phyloP scores from a whole-genome alignment of 92 coral and sea anemone genomes.

The Phenganax subtilis region DNA sequence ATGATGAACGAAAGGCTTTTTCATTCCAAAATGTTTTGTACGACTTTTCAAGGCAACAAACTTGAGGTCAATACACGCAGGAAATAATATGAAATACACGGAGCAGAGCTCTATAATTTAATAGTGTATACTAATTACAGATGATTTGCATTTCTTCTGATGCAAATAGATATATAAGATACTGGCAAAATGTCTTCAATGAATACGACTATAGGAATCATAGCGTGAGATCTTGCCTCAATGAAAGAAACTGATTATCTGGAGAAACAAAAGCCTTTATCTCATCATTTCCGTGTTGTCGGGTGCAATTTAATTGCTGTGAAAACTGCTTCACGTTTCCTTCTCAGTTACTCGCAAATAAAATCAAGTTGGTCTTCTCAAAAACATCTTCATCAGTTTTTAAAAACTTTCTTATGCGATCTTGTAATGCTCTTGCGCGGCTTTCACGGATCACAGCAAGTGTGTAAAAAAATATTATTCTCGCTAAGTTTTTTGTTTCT shows the following conservation, averaged over 20 bases:
- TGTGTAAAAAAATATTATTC: constrained; percentile 21
- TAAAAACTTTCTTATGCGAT: not conserved
- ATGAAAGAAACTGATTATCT: constrained; percentile 3
- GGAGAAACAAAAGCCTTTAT: constrained; percentile 13
- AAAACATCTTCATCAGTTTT: not conserved
- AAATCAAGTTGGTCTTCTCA: not conserved
- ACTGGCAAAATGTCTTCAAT: not conserved
- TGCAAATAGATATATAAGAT: not conserved
- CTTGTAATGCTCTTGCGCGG: not conserved
- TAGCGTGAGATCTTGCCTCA: constrained; percentile 5
- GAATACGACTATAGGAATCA: not conserved
- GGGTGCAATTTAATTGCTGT: constrained; percentile 7
- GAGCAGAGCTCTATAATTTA: no score
- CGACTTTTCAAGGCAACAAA: no score
- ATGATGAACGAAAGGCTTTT: not conserved
- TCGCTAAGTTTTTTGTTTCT: constrained; percentile 13
- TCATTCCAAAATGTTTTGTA: no score
- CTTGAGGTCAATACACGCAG: no score
- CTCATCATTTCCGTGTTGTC: constrained; percentile 13
- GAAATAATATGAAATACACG: no score
- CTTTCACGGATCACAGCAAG: not conserved
- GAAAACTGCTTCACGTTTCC: constrained; percentile 15
- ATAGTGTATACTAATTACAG: no score
- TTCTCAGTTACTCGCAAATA: not conserved
- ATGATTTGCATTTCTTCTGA: no score